phyloP scores from a whole-genome alignment of 2,797 vertebrate genomes.

The Melanotaenia trifasciata region DNA sequence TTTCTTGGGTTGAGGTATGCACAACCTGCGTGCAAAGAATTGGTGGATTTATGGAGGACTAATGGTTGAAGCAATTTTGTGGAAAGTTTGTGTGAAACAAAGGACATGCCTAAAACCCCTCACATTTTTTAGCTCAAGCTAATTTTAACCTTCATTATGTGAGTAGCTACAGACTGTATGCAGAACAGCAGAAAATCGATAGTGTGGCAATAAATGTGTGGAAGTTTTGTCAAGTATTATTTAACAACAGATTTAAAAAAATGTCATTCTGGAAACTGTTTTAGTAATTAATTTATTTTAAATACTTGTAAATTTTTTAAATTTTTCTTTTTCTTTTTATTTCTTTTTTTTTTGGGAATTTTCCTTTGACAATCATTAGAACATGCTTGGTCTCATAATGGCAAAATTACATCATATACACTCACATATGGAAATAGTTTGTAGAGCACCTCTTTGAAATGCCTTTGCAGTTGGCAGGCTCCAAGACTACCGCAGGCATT shows the following conservation, averaged over 20 bases:
- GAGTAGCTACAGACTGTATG: background rate
- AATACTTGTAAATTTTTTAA: background rate
- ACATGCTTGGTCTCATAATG: constrained; percentile 8
- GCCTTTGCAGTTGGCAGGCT: constrained; percentile 51
- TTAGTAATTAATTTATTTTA: background rate
- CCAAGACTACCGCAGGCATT: constrained; percentile 55
- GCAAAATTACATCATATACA: constrained; percentile 8
- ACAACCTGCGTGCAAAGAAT: background rate
- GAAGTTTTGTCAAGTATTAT: background rate
- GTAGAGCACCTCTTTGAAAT: constrained; percentile 47
- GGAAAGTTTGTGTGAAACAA: background rate
- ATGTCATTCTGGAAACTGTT: background rate
- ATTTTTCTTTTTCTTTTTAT: too few relatives aligned
- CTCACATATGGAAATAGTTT: constrained; percentile 2
- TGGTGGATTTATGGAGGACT: background rate
- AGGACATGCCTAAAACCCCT: background rate
- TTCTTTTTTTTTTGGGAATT: too few relatives aligned
- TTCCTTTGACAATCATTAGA: constrained; percentile 16
- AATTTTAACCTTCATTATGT: background rate
- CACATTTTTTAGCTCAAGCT: background rate
- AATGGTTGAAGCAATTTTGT: background rate
- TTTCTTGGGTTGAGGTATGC: background rate
- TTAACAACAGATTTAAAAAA: background rate
- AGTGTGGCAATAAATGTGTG: background rate
- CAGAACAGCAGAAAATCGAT: background rate